Base-by-base conservation (phyloP, 1,140 invertebrate genomes). In the Globodera ellingtonae region DNA sequence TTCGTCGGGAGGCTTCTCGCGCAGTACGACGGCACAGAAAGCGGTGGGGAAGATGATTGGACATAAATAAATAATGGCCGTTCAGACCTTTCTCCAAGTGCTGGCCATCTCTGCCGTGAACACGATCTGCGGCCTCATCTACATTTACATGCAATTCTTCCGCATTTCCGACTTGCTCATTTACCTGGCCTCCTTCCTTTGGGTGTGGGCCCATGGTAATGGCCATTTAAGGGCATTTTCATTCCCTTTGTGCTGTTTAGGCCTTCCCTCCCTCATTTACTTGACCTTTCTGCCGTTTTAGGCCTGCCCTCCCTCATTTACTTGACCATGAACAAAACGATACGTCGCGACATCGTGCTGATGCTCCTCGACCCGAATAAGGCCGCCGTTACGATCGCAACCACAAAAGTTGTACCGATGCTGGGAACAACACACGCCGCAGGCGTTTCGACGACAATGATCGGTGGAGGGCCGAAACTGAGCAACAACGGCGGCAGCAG, bases 81-180 rank as follows among this genome's bases (percentile, higher is more conserved):
- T 78, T n/a, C 50, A 79, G 78, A 66, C 78, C 46, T 79, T 79
- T 62, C 78, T 79, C 47, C 78, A 79, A 79, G 78, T 79, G 47
- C 24, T 79, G 70, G 70, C 74, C 62, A 79, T 79, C 67, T 74
- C 70, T 6, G 24, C 48, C 74, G 78, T 79, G 67, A 79, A 79
- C 67, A 78, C 67, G 24, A 15, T 73, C 50, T 56, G 48, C 46
- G 78, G 70, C 15, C 70, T 78, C 74, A 79, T 79, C 67, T 79
- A 79, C 67, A 78, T 79, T 52, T 79, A 79, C 50, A 79, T 79
- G 78, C 74, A 79, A 69, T 79, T 74, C 75, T 79, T 79, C 21
- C 78, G 70, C 46, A 78, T 79, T 18, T 71, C 62, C 44, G 69
- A 74, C 46, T 24, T 44, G 5, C 47, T 79, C 48, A 79, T 79